These are phyloP conservation scores for Otolemur crassicaudatus DNA, from an alignment of 2,797 vertebrate species.

Conservation along the genomic window DNA sequence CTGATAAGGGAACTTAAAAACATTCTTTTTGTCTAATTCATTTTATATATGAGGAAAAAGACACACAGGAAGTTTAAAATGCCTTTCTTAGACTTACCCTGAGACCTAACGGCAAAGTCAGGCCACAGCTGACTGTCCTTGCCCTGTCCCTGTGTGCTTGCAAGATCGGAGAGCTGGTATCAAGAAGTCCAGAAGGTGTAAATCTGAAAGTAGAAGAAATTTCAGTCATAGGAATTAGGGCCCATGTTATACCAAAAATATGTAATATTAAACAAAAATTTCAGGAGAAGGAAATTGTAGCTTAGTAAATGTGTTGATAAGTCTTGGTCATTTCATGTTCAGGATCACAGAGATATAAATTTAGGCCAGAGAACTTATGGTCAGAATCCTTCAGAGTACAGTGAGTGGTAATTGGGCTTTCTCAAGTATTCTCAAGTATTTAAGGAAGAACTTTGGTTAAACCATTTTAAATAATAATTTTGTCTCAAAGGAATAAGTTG, in stretches of 20 bases:
- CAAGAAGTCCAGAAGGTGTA: neutral
- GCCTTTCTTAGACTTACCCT: neutral
- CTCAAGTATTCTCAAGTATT: neutral
- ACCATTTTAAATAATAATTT: neutral
- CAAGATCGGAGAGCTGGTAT: neutral
- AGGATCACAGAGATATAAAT: neutral
- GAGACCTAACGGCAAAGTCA: neutral
- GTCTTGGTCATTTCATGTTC: neutral
- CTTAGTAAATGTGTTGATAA: neutral
- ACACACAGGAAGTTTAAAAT: neutral
- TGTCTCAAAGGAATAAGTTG: neutral
- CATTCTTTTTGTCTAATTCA: conserved; percentile 1
- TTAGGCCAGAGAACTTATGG: neutral
- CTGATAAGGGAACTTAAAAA: conserved; percentile 13
- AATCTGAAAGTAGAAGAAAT: neutral
- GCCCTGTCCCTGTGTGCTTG: neutral
- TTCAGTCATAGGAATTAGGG: neutral
- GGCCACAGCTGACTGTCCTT: neutral
- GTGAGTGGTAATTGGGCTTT: neutral
- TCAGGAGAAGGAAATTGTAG: neutral
- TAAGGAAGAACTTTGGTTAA: neutral
- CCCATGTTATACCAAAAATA: neutral
- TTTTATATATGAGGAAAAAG: conserved; percentile 17
- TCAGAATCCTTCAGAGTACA: neutral
- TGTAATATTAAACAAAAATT: neutral